Evolutionary conservation across 2,113 vertebrate species (phyloP).

Genomic region (Penelope pileata): DNA sequence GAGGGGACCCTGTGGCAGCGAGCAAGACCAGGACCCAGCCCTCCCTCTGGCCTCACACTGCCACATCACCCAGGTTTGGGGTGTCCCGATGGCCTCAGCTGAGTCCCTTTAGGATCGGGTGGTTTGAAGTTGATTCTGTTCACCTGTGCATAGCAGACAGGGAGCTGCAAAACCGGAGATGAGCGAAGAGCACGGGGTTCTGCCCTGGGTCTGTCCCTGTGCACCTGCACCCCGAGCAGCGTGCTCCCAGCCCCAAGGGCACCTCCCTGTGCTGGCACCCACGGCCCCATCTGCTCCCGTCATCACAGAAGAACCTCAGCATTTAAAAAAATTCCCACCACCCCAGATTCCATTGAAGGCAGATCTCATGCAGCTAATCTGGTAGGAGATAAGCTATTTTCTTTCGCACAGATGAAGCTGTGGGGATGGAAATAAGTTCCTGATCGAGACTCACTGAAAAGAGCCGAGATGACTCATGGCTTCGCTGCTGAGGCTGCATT

Average conservation of each 20-base stretch:
- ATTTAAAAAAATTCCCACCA: not conserved
- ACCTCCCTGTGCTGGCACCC: not conserved
- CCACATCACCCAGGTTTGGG: not conserved
- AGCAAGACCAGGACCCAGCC: not conserved
- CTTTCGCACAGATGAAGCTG: not conserved
- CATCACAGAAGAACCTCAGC: not conserved
- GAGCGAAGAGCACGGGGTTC: not conserved
- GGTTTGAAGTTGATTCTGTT: accelerated
- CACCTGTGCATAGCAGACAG: not conserved
- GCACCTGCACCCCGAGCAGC: not conserved
- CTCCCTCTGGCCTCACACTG: not conserved
- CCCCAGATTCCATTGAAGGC: not conserved
- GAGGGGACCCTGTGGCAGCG: not conserved
- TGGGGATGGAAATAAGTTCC: slow-evolving; percentile 15
- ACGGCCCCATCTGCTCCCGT: not conserved
- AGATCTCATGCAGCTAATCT: not conserved
- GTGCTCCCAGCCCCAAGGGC: not conserved
- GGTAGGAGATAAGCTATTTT: slow-evolving; percentile 18
- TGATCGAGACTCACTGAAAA: not conserved
- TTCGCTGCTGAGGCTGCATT: not conserved
- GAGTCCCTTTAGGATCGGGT: not conserved
- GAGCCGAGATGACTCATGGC: slow-evolving; percentile 36
- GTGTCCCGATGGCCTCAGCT: not conserved
- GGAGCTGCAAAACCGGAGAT: not conserved
- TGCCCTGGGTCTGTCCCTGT: not conserved